A percentile compares a stretch with the other conserved stretches of the same genome.
phyloP scores from a whole-genome alignment of 2,888 invertebrate species.

The Zeuzera pyrina region DNA sequence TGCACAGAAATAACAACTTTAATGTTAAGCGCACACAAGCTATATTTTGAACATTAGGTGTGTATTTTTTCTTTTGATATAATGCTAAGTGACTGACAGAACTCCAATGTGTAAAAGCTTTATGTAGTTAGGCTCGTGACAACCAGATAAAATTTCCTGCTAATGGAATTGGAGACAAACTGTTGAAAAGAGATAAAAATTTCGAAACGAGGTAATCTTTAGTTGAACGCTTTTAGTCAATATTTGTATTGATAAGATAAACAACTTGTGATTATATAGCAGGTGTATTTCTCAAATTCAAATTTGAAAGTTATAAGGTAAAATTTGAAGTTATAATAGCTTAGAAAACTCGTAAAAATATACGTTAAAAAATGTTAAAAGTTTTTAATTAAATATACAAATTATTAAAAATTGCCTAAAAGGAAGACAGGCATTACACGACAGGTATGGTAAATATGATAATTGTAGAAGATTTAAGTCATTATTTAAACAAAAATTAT shows the following conservation, averaged over 20 bases:
- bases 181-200: conserved; percentile 36
- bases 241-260: conserved; percentile 34
- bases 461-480: no score
- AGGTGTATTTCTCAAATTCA: conserved; percentile 9
- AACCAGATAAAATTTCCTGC: conserved; percentile 42
- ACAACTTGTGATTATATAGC: conserved; percentile 8
- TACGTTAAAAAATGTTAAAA: no score
- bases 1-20: conserved; percentile 24
- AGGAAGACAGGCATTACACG: no score
- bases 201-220: conserved; percentile 31
- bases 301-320: conserved; percentile 3
- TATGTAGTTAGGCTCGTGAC: conserved; percentile 37
- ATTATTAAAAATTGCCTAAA: no score
- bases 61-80: conserved; percentile 14
- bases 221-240: conserved; percentile 31
- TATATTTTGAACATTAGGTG: conserved; percentile 15
- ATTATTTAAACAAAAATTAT: no score
- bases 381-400: no score
- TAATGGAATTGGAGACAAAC: conserved; percentile 38
- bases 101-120: conserved; percentile 21
- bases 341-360: no score
- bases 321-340: conserved; percentile 7
- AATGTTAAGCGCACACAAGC: conserved; percentile 25
- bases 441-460: no score
- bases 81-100: conserved; percentile 33